Conservation (phyloP, 1,140 invertebrate species). For the Pogonognathellus flavescens region DNA sequence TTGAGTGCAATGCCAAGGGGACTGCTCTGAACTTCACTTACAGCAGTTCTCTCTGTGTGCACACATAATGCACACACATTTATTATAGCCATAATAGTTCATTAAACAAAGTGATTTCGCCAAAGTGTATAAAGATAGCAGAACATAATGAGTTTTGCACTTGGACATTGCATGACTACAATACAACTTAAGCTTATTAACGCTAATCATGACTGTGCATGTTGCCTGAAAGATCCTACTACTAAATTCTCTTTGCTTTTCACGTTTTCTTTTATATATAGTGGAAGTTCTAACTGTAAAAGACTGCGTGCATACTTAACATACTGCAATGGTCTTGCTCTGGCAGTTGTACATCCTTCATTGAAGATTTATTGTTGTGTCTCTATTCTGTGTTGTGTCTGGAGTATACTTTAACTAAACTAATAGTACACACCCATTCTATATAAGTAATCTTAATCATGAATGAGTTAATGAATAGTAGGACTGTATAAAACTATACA, state of each 20-base stretch:
- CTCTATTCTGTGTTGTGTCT: neutral
- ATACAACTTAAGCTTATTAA: conserved; percentile 15
- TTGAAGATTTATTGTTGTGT: conserved; percentile 4
- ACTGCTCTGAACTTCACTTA: neutral
- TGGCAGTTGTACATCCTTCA: neutral
- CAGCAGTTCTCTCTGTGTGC: too few relatives aligned
- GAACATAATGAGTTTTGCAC: conserved; percentile 28
- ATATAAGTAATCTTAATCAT: neutral
- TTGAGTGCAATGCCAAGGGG: conserved; percentile 17
- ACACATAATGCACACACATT: neutral
- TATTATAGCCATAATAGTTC: conserved; percentile 35
- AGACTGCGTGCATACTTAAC: neutral
- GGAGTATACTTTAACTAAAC: neutral
- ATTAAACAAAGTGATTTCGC: conserved; percentile 40
- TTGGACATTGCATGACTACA: conserved; percentile 21
- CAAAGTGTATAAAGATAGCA: neutral
- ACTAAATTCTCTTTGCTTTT: neutral
- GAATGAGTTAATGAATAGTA: too few relatives aligned
- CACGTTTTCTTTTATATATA: neutral
- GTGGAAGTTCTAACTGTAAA: neutral
- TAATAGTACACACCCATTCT: too few relatives aligned
- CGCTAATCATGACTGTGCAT: neutral
- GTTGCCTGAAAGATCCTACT: neutral
- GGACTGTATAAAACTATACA: too few relatives aligned
- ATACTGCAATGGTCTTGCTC: neutral